Base-by-base conservation (phyloP, 2,888 invertebrate species). In the Trichopoda pennipes region DNA sequence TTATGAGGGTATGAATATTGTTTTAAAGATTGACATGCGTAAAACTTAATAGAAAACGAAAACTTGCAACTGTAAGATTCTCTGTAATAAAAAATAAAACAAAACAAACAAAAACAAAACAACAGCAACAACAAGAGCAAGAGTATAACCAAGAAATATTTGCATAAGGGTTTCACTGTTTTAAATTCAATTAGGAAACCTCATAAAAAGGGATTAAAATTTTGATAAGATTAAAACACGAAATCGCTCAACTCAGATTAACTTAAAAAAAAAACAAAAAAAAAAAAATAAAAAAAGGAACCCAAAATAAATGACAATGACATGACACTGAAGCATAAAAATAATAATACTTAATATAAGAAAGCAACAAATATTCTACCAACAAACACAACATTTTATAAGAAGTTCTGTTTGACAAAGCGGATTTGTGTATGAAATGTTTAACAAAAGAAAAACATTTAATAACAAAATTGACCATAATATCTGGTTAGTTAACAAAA, bases 61-160 rank as follows among this genome's bases (percentile, higher is more conserved):
- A 81, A 84, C 80, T 78, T 80, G 84, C 84, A 81, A 82, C 84
- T 80, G 84, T 84, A 82, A 77, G 80, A 74, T 70, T 79, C 77
- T 73, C 83, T 70, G 73, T 60, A 70, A 4, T 61, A 28, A 23
- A 19, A 9, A 56, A 47, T 32, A 53, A n/a, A n/a, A n/a, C n/a
- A n/a, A n/a, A n/a, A 9, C 69, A 42, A 63, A 28, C 3, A 64
- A 47, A 55, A 28, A 21, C 44, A 56, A 44, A 0, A 19, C 32
- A 68, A 17, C 17, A 58, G 16, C 12, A 14, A 60, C 19, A 64
- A 6, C 28, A 28, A 28, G 6, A 28, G 56, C 42, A 68, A 17
- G 42, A 58, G 35, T 53, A 28, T 38, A 68, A 55, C 58, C 38
- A 66, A 28, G 38, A 68, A 60, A 38, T 21, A 66, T 69, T 69